Evolutionary conservation across 2,113 vertebrate genomes (phyloP).

Genomic region (Apodemus speciosus): DNA sequence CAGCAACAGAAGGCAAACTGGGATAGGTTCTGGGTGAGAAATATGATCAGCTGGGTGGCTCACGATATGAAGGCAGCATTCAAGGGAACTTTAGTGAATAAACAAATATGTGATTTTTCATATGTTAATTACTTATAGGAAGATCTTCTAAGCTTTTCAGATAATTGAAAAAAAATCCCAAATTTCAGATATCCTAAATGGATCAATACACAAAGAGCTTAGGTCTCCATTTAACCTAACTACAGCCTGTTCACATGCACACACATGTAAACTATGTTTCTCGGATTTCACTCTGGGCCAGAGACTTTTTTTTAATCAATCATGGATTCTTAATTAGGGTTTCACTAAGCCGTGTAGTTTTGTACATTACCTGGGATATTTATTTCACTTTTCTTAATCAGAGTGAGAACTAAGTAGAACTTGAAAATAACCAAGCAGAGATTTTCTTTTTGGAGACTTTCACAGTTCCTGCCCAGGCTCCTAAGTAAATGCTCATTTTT

Average conservation of each 20-base stretch:
- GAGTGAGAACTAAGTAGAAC: constrained; percentile 24
- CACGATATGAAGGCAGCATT: background rate
- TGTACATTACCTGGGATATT: background rate
- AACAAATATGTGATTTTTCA: background rate
- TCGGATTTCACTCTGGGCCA: background rate
- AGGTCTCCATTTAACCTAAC: background rate
- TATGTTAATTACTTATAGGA: background rate
- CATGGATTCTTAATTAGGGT: background rate
- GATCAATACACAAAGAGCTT: background rate
- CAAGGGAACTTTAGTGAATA: background rate
- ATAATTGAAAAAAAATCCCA: background rate
- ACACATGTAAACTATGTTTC: background rate
- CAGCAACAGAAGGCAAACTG: background rate
- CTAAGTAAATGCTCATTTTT: background rate
- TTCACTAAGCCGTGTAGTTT: background rate
- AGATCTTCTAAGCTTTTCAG: constrained; percentile 6
- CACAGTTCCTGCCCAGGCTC: background rate
- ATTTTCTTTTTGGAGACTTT: background rate
- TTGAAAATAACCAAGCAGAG: background rate
- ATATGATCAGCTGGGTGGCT: background rate
- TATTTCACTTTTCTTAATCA: background rate
- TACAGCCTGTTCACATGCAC: fast-evolving
- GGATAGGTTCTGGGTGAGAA: background rate
- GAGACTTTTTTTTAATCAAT: background rate
- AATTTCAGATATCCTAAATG: background rate